phyloP scores from a whole-genome alignment of 2,797 vertebrate genomes.

The Halcyon leucocephala region DNA sequence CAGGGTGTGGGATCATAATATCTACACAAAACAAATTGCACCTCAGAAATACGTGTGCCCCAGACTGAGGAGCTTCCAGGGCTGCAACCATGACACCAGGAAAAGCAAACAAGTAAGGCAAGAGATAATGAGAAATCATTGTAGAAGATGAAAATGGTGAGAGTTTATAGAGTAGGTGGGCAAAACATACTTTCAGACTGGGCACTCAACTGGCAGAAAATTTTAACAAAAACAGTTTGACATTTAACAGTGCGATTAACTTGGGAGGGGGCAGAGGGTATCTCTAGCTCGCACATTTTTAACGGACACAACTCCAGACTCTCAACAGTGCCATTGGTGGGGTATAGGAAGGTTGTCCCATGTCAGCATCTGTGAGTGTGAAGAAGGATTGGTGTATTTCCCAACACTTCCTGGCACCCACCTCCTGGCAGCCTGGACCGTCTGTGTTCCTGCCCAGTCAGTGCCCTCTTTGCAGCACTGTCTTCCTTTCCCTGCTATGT shows the following conservation, averaged over 20 bases:
- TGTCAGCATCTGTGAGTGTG: not conserved
- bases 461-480: not conserved
- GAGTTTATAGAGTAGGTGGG: not conserved
- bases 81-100: not conserved
- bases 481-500: not conserved
- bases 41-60: not conserved
- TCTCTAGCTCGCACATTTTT: not conserved
- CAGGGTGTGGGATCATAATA: not conserved
- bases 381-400: conserved; percentile 2
- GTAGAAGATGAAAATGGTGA: not conserved
- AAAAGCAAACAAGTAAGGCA: not conserved
- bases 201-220: not conserved
- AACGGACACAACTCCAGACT: not conserved
- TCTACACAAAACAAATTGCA: not conserved
- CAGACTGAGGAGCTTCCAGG: not conserved
- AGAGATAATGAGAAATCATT: not conserved
- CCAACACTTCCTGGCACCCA: not conserved
- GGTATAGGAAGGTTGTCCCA: not conserved
- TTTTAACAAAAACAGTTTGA: not conserved
- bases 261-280: not conserved
- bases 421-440: conserved; percentile 3
- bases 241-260: not conserved
- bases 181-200: not conserved
- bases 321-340: not conserved
- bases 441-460: not conserved